phyloP scores from a whole-genome alignment of 2,113 vertebrate genomes.

The Ciconia boyciana region DNA sequence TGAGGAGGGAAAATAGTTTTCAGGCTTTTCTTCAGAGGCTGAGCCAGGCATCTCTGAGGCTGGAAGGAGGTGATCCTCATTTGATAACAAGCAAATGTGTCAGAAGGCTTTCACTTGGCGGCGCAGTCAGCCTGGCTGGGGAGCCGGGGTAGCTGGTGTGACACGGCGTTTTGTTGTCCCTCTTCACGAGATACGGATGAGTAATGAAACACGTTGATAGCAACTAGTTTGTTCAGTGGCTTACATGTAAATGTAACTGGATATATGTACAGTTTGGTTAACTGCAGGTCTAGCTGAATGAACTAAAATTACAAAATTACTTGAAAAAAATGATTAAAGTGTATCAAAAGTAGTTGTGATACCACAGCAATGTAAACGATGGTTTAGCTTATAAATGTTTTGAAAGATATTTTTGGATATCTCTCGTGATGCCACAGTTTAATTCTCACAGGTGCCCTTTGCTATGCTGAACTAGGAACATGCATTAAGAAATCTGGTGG shows the following conservation, averaged over 20 bases:
- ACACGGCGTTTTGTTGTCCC: background rate
- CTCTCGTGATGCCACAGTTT: background rate
- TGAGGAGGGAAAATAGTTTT: background rate
- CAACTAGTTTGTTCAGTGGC: background rate
- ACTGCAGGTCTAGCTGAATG: background rate
- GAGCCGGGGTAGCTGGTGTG: background rate
- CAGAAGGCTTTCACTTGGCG: background rate
- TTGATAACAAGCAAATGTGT: background rate
- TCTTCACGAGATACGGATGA: background rate
- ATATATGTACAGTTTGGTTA: background rate
- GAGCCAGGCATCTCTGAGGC: background rate
- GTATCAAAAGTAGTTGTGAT: background rate
- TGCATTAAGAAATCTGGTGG: slow-evolving; percentile 95
- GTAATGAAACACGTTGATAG: background rate
- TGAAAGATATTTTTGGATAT: background rate
- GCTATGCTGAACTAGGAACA: slow-evolving; percentile 93
- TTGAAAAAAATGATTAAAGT: background rate
- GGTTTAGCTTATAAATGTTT: background rate
- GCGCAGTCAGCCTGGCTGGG: background rate
- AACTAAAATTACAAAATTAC: background rate
- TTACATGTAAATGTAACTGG: background rate
- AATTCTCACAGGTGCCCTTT: slow-evolving; percentile 83
- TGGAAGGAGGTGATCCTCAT: background rate
- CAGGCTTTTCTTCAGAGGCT: background rate
- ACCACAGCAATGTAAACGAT: background rate